These are phyloP conservation scores for Ophion ellenae DNA, from an alignment of 2,888 invertebrate genomes.

Conservation along the genomic window DNA sequence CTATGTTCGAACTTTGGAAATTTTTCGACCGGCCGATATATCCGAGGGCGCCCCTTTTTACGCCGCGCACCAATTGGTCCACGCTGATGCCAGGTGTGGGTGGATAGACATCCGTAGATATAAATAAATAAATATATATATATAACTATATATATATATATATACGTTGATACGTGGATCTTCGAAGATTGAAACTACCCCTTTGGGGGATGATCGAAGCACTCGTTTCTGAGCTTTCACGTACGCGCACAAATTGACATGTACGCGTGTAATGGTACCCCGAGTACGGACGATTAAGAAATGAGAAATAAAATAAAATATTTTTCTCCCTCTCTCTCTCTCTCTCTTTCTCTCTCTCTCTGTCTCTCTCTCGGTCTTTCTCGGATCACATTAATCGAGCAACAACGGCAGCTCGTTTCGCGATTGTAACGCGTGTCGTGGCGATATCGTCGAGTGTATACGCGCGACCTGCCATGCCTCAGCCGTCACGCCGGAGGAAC, in stretches of 20 bases:
- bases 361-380: neutral
- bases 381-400: conserved; percentile 54
- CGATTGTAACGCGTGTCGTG: conserved; percentile 61
- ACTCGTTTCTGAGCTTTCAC: conserved; percentile 6
- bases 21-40: conserved; percentile 5
- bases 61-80: conserved; percentile 21
- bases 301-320: conserved; percentile 13
- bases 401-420: conserved; percentile 46
- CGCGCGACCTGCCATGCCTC: conserved; percentile 70
- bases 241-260: neutral
- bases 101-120: neutral
- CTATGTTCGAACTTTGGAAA: conserved; percentile 17
- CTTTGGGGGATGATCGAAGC: conserved; percentile 17
- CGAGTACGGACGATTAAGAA: conserved; percentile 1
- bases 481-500: conserved; percentile 71
- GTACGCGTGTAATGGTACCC: neutral
- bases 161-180: too few species aligned
- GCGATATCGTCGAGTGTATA: conserved; percentile 62
- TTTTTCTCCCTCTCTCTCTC: conserved; percentile 5
- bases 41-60: conserved; percentile 29
- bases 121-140: too few species aligned
- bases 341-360: neutral
- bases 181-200: conserved; percentile 9
- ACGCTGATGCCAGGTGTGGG: neutral
- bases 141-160: neutral